A percentile compares a stretch with the other conserved stretches of the same genome.
Evolutionary conservation across 2,888 invertebrate species (phyloP).

Genomic region (Drosophila cracens): DNA sequence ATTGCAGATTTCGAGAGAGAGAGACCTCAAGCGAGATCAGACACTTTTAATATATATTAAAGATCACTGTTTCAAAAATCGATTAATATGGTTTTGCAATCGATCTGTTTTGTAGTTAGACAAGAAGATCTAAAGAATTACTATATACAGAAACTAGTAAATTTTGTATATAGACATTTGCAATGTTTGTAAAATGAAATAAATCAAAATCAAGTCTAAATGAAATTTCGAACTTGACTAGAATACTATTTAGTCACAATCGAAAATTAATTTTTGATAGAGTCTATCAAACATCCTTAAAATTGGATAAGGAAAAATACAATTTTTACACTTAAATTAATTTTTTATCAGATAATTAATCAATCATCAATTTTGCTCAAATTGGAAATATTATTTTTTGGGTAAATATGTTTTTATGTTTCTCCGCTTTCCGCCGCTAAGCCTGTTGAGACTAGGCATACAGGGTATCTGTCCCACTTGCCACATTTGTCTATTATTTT

Average conservation of each 20-base stretch:
- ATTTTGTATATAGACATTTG: too few relatives aligned
- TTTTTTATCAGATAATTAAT: not conserved
- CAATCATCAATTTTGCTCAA: not conserved
- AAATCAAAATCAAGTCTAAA: not conserved
- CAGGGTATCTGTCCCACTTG: not conserved
- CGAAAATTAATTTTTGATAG: not conserved
- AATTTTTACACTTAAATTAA: not conserved
- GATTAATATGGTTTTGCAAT: not conserved
- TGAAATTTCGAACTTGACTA: not conserved
- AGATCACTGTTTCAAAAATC: not conserved
- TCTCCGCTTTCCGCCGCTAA: not conserved
- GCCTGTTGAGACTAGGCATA: not conserved
- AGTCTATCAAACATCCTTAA: not conserved
- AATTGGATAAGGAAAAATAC: not conserved
- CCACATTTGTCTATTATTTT: slow-evolving; percentile 24
- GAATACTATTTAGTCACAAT: not conserved
- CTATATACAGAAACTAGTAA: accelerated
- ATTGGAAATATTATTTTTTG: too few relatives aligned
- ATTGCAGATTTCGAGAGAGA: not conserved
- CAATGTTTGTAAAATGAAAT: not conserved
- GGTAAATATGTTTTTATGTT: not conserved
- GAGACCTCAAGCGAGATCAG: not conserved
- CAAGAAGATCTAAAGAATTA: not conserved
- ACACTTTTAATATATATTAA: not conserved
- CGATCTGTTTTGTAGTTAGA: not conserved